Conservation (phyloP, 2,113 vertebrate genomes). For the Struthidea cinerea region DNA sequence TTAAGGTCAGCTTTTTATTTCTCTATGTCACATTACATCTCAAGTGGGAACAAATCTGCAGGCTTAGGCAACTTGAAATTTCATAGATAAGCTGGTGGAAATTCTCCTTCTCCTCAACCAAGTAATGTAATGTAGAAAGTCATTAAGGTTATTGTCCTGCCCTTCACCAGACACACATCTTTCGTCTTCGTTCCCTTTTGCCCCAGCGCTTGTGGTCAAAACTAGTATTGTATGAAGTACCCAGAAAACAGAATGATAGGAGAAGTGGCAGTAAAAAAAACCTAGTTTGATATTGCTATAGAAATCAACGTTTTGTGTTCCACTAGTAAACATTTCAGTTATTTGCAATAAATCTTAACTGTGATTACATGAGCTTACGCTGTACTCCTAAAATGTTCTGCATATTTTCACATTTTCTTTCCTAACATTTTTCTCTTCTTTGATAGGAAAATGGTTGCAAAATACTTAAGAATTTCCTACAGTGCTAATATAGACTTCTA, state of each 20-base stretch:
- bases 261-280: neutral
- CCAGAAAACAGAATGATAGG: fast-evolving
- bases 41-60: neutral
- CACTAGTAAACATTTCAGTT: neutral
- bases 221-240: neutral
- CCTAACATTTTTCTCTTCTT: neutral
- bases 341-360: neutral
- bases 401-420: neutral
- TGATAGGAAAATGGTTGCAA: neutral
- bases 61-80: neutral
- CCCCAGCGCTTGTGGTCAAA: fast-evolving
- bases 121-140: neutral
- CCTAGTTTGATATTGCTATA: too few relatives aligned
- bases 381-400: neutral
- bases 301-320: neutral
- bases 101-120: neutral
- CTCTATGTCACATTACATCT: too few relatives aligned
- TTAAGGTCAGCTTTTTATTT: neutral
- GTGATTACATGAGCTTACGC: fast-evolving
- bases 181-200: neutral
- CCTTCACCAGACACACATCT: too few relatives aligned
- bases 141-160: neutral
- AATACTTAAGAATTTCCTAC: neutral
- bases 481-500: neutral
- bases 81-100: neutral